Base-by-base conservation (phyloP, 2,888 invertebrate genomes). In the Nomada ferruginata region DNA sequence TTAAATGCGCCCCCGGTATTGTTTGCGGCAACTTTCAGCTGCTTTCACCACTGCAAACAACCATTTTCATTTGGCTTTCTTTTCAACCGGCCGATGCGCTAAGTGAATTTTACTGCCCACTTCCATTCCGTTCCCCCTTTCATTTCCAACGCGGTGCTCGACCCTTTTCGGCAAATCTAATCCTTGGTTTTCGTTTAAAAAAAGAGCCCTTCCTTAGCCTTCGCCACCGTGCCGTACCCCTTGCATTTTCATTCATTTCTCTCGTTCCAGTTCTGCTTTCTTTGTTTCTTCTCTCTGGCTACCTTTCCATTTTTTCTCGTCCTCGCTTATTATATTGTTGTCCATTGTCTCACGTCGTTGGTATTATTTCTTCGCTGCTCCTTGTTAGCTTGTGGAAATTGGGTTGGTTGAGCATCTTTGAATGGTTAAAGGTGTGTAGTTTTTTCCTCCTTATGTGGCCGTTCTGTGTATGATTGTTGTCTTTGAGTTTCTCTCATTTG, bases 21-120 rank as follows among this genome's bases (percentile, higher is more conserved):
- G 82, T 84, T 84, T 79, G 76, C 75, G 70, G 80, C 77, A 80
- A 83, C 75, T 83, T 83, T 85, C 85, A 80, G 86, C 79, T 63
- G 87, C 86, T 87, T 85, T 87, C 86, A 85, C 86, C 76, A 83
- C 82, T 79, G 86, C 86, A 87, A 87, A 87, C 86, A 87, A 79
- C 76, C 85, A 69, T 85, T 87, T 85, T 82, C 82, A 82, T 86
- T 86, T 87, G 71, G 79, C 78, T 82, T 79, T 83, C 78, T 80
- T 85, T 85, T 76, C 85, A 74, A 53, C 52, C 73, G 69, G 26
- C 75, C 83, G 87, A 85, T 83, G 76, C 76, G 79, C 85, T 87
- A 85, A 87, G 87, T 87, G 87, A 87, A 87, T 87, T 87, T 86
- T 77, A 80, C 80, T 69, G 81, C 74, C 79, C 83, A 77, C 83